Percentiles rank a stretch among this genome's conserved stretches.
phyloP scores from a whole-genome alignment of 2,113 vertebrate species.

The Phrynosoma blainvillii region DNA sequence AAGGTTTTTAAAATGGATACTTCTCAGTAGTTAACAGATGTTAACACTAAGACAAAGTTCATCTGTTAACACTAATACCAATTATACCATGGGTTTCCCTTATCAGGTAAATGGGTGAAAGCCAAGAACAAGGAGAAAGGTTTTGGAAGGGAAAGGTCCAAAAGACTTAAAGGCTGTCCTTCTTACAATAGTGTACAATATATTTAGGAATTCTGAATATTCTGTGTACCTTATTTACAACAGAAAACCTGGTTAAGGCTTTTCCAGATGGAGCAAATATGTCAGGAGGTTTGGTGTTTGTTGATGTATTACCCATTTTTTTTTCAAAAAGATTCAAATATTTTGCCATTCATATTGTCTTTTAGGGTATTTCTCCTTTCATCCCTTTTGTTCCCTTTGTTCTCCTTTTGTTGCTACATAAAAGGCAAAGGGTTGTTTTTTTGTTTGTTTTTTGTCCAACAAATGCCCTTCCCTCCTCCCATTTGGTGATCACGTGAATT shows the following conservation, averaged over 20 bases:
- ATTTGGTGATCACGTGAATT: too few species aligned
- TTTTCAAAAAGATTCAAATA: too few species aligned
- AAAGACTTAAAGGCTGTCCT: neutral
- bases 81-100: neutral
- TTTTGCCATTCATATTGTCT: too few species aligned
- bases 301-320: too few species aligned
- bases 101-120: neutral
- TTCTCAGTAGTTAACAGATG: neutral
- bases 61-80: constrained; percentile 4
- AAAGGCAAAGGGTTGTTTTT: too few species aligned
- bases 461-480: too few species aligned
- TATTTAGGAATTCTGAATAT: constrained; percentile 57
- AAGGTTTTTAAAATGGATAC: neutral
- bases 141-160: neutral
- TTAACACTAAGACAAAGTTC: neutral
- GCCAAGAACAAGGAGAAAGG: neutral
- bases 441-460: too few species aligned
- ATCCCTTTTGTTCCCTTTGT: too few species aligned
- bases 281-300: too few species aligned
- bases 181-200: constrained; percentile 46
- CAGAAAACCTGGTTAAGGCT: neutral
- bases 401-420: too few species aligned
- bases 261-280: too few species aligned
- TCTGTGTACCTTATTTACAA: constrained; percentile 30
- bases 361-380: too few species aligned